These are phyloP conservation scores for Siphlonurus alternatus DNA, from an alignment of 2,888 invertebrate species.

Conservation along the genomic window DNA sequence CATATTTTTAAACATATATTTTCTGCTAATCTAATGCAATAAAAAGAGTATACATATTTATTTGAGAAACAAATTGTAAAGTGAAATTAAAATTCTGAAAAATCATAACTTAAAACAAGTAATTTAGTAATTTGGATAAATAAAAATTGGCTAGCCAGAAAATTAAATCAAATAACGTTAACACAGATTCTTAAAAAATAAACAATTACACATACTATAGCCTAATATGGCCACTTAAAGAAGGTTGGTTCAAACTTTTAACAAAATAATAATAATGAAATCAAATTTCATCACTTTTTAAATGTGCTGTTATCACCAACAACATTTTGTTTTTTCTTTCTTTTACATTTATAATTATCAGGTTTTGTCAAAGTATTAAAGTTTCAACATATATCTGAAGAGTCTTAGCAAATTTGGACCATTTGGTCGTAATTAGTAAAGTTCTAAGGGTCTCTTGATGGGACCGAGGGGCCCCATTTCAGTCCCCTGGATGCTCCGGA, in stretches of 20 bases:
- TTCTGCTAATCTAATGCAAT: too few species aligned
- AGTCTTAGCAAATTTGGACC: not conserved
- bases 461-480: not conserved
- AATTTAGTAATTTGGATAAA: too few species aligned
- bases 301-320: too few species aligned
- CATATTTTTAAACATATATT: too few species aligned
- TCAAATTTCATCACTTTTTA: too few species aligned
- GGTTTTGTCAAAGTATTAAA: not conserved
- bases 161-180: too few species aligned
- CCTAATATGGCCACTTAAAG: not conserved
- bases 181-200: not conserved
- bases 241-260: not conserved
- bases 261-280: too few species aligned
- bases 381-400: not conserved
- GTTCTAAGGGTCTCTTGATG: not conserved
- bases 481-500: constrained; percentile 97
- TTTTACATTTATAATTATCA: not conserved
- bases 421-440: not conserved
- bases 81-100: not conserved
- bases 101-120: too few species aligned
- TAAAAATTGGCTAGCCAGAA: too few species aligned
- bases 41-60: too few species aligned
- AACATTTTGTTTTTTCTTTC: too few species aligned
- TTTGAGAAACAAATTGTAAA: not conserved
- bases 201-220: not conserved